Base-by-base conservation (phyloP, 2,888 invertebrate genomes). In the Pimpla rufipes region DNA sequence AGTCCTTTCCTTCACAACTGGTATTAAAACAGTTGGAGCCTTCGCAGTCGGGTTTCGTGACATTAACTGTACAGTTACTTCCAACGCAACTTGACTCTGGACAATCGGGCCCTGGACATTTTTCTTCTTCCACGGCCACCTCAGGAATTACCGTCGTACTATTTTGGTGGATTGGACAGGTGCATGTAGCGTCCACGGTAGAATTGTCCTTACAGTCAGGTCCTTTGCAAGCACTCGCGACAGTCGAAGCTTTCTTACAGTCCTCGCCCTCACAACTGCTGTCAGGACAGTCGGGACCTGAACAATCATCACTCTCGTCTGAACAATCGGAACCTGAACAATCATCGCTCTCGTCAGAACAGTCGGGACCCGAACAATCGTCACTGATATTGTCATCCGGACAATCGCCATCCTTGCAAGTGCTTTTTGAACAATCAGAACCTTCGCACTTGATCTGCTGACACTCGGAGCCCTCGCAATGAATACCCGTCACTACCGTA, bases 291-390 rank as follows among this genome's bases (percentile, higher is more conserved):
- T 66, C 59, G 13, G 11, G 10, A 73, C 50, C 37, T 55, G 67
- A 11, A 35, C 71, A 79, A 16, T 37, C 29, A 18, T 3, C 18
- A 6, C 62, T 37, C 0, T n/a, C 42, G 23, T 29, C n/a, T 4
- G 55, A 7, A 40, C 83, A 83, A 3, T 71, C 73, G 16, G 7
- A 2, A n/a, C 57, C 70, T 13, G 47, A 1, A 64, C 85, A 83
- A 59, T 83, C 23, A 10, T 18, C 18, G 37, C 80, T 81, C 16
- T 8, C 16, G 0, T 10, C 35, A n/a, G 66, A 68, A 29, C 29
- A 29, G 29, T 29, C 29, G 5, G 29, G 29, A 29, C 29, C 13
- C 21, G 11, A 7, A 29, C 29, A 29, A 29, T 29, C 29, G 5
- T 29, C 29, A 5, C 29, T 29, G 29, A 2, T 11, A 55, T n/a